phyloP scores from a whole-genome alignment of 2,888 invertebrate genomes.

The Ophion ventricosus region DNA sequence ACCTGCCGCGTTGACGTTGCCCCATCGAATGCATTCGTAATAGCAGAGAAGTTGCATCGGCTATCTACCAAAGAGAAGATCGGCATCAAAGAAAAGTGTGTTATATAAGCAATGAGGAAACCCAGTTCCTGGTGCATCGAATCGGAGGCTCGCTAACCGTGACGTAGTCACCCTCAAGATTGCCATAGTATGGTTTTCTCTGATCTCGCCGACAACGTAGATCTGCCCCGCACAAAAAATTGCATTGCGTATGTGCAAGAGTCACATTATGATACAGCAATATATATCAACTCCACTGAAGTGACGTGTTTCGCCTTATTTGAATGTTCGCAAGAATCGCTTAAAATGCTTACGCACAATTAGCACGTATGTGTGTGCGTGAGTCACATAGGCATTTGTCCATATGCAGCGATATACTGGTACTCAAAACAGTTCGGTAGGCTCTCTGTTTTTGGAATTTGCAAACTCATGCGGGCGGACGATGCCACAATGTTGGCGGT shows the following conservation, averaged over 20 bases:
- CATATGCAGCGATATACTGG: neutral
- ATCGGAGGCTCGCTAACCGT: conserved; percentile 57
- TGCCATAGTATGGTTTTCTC: conserved; percentile 50
- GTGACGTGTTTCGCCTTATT: too few species aligned
- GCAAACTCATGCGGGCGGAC: conserved; percentile 37
- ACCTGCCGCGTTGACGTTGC: too few species aligned
- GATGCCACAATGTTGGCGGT: conserved; percentile 27
- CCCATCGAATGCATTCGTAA: too few species aligned
- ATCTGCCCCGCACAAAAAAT: conserved; percentile 15
- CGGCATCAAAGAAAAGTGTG: conserved; percentile 11
- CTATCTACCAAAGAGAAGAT: neutral
- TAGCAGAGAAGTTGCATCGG: neutral
- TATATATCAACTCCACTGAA: neutral
- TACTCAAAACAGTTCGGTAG: conserved; percentile 3
- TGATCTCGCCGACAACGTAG: conserved; percentile 55
- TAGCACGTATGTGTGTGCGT: too few species aligned
- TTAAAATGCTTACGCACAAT: too few species aligned
- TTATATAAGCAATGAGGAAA: conserved; percentile 6
- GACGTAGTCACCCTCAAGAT: conserved; percentile 47
- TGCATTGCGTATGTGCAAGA: conserved; percentile 28
- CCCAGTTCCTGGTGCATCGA: conserved; percentile 18
- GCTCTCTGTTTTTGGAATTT: conserved; percentile 46
- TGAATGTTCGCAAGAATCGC: too few species aligned
- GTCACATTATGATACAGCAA: conserved; percentile 12
- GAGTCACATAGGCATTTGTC: neutral